Base-by-base conservation (phyloP, 2,888 invertebrate species). In the Nezara viridula region DNA sequence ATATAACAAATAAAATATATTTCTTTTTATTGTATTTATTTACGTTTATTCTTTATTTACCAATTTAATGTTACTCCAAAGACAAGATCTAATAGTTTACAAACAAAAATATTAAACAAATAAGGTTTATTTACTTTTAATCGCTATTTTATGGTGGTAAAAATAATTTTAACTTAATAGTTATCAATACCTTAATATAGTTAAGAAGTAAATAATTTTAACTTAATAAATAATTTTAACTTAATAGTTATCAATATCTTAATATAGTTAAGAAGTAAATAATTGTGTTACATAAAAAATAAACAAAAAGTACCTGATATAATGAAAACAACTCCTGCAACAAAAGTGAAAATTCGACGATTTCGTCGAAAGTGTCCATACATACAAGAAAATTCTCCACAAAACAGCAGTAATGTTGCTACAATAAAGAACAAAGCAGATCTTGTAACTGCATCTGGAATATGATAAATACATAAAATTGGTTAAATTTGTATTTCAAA, bases 311-410 rank as follows among this genome's bases (percentile, higher is more conserved):
- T 93, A 97, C 98, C 98, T 93, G 98, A 97, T 92, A 98, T 95
- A 92, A 98, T 97, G 93, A 97, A 97, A 91, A 97, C 94, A 91
- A 98, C 96, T 55, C 98, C 98, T 49, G 97, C 96, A 91, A 96
- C 94, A 93, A 98, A 98, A 87, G 97, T 96, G 93, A 95, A 97
- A 85, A 97, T 94, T 90, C 96, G 94, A 91, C 96, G 95, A 88
- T 96, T 92, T 92, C 96, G 95, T 88, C 96, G 95, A 92, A 96
- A 95, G 92, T 97, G 97, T 24, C 97, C 97, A 89, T 96, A 94
- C 89, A 97, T 94, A 92, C 97, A 97, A 92, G 96, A 96, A 91
- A 97, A 93, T 91, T 97, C 97, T 49, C 96, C 98, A 89, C 96
- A 94, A 88, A 96, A 94, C 91, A 98, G 95, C 44, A 97, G 95